Evolutionary conservation across 2,113 vertebrate species (phyloP), one percentile per base, ranked within the genome.

Genomic region (Herpetotheres cachinnans): DNA sequence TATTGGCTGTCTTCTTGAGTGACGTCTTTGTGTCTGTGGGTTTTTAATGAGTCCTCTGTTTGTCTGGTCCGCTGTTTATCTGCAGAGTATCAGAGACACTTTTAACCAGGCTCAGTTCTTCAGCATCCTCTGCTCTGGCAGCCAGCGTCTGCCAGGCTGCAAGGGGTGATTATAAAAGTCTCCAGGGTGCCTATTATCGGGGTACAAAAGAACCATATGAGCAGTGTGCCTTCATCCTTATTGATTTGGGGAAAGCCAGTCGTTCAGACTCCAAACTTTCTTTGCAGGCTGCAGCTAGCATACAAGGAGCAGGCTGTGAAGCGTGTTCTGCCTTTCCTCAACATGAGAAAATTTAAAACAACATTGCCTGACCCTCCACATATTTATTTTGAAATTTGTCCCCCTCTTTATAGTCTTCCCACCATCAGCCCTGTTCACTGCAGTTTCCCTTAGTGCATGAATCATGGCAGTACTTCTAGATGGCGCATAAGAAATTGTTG

Each of bases 21-120:
- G 86, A 95, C 46, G 20, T 73, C 84, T 82, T 49, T 42, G 38
- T 80, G 93, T 62, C 91, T 77, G 82, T 54, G 87, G 94, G 66
- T 29, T 94, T 97, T 89, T 96, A 95, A 95, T 86, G 93, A 95
- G 89, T n/a, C 82, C 78, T 87, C 78, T 69, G 86, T 89, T 85
- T 62, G 72, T 81, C 94, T 95, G 81, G 30, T 63, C 54, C 4
- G 2, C 65, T 95, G 93, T 89, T 94, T 87, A 65, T 94, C 86
- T 90, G 89, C 91, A 91, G 49, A 85, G 55, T 27, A 73, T 89
- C 81, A 58, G 62, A 83, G 82, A 10, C 70, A 25, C 66, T 94
- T 69, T 9, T n/a, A 95, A 84, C 84, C 82, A 83, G 89, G 82
- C 87, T 91, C 70, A 44, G 56, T 30, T 61, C 86, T 91, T 72